A percentile compares a stretch with the other conserved stretches of the same genome.
phyloP scores from a whole-genome alignment of 2,797 vertebrate genomes.

The Trematomus bernacchii region DNA sequence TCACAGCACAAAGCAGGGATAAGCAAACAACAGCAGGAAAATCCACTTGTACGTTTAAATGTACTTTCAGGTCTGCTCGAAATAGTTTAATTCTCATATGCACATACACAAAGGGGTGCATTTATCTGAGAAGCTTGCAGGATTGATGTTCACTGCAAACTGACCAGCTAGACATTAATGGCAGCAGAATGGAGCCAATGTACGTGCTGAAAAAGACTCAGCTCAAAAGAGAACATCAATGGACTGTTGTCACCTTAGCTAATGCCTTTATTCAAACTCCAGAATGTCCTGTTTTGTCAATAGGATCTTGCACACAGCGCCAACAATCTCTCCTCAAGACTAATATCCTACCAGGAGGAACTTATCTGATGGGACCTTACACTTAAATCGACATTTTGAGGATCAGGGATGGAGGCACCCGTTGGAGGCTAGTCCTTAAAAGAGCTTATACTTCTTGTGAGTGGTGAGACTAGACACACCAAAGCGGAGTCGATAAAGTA shows the following conservation, averaged over 20 bases:
- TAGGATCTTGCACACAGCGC: slow-evolving; percentile 26
- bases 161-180: slow-evolving; percentile 42
- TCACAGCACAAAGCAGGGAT: slow-evolving; percentile 62
- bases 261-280: slow-evolving; percentile 48
- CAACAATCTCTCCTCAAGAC: slow-evolving; percentile 18
- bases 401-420: slow-evolving; percentile 54
- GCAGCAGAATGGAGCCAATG: slow-evolving; percentile 30
- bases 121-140: slow-evolving; percentile 38
- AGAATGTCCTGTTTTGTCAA: slow-evolving; percentile 51
- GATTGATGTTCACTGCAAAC: slow-evolving; percentile 36
- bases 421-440: slow-evolving; percentile 61
- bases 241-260: slow-evolving; percentile 42
- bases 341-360: slow-evolving; percentile 47
- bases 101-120: slow-evolving; percentile 50
- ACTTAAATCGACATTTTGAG: slow-evolving; percentile 70
- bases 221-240: slow-evolving; percentile 52
- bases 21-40: slow-evolving; percentile 61
- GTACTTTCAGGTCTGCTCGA: slow-evolving; percentile 36
- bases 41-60: slow-evolving; percentile 66
- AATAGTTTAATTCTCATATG: slow-evolving; percentile 48
- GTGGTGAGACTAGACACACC: slow-evolving; percentile 49
- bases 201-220: slow-evolving; percentile 11
- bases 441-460: slow-evolving; percentile 49
- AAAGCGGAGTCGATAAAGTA: slow-evolving; percentile 76
- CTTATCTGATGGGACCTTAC: slow-evolving; percentile 68